Conservation (phyloP, 1,140 invertebrate species). For the Pogonognathellus flavescens region DNA sequence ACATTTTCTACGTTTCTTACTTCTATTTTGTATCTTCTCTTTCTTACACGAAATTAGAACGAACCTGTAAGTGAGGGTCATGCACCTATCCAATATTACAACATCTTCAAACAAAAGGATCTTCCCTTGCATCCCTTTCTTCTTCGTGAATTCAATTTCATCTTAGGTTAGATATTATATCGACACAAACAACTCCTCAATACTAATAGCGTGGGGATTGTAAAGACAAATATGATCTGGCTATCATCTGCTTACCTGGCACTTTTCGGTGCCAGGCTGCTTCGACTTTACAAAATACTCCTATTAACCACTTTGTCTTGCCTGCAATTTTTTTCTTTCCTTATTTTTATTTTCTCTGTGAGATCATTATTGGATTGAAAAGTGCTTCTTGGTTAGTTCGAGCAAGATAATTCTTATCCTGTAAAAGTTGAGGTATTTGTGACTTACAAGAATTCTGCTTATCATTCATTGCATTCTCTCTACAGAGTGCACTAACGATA, state of each 20-base stretch:
- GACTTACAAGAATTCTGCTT: no score
- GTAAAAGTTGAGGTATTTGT: no score
- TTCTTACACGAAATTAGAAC: conserved; percentile 29
- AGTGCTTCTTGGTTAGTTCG: no score
- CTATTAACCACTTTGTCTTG: background rate
- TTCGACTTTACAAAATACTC: background rate
- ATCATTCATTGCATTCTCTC: background rate
- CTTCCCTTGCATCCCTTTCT: conserved; percentile 28
- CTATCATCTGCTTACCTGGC: no score
- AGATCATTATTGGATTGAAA: no score
- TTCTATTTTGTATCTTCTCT: background rate
- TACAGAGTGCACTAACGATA: background rate
- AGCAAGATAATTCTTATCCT: no score
- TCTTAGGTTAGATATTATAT: background rate
- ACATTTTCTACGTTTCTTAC: background rate
- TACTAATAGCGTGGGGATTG: no score
- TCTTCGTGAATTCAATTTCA: conserved; percentile 38
- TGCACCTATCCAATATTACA: conserved; percentile 14
- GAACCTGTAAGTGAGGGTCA: background rate
- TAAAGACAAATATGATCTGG: no score
- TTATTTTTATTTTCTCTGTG: no score
- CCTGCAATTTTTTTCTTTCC: conserved; percentile 12
- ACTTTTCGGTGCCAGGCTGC: background rate
- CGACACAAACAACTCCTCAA: background rate
- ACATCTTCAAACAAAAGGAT: conserved; percentile 21